Percentiles rank a stretch among this genome's conserved stretches.
phyloP scores from a whole-genome alignment of 1,140 invertebrate genomes.

The Patella vulgata region DNA sequence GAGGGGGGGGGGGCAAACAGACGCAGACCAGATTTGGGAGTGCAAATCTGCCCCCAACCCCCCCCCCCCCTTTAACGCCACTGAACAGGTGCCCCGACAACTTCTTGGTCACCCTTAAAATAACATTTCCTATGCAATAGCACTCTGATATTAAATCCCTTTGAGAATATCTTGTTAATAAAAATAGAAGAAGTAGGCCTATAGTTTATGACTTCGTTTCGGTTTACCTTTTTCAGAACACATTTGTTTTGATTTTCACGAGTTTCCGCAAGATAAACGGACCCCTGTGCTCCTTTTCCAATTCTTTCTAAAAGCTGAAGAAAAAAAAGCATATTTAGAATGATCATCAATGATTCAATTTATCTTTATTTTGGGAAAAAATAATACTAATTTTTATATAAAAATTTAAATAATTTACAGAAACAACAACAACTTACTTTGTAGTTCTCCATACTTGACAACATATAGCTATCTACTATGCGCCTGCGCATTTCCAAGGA shows the following conservation, averaged over 20 bases:
- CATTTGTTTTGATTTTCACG: conserved; percentile 42
- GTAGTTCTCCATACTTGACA: conserved; percentile 60
- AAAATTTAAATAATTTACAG: neutral
- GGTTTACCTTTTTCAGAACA: conserved; percentile 63
- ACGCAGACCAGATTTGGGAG: too few species aligned
- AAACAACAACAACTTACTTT: conserved; percentile 30
- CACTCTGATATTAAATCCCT: neutral
- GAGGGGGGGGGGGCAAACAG: too few species aligned
- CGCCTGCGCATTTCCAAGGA: conserved; percentile 42
- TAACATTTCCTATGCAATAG: neutral
- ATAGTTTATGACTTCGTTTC: too few species aligned
- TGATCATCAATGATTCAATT: neutral
- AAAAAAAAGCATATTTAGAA: conserved; percentile 1
- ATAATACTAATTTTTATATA: neutral
- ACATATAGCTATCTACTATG: conserved; percentile 44
- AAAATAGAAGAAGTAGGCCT: too few species aligned
- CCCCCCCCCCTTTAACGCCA: too few species aligned
- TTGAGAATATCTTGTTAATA: conserved; percentile 5
- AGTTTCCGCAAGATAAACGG: conserved; percentile 49
- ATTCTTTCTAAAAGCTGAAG: conserved; percentile 54
- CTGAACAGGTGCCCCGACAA: too few species aligned
- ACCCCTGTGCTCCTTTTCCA: conserved; percentile 55
- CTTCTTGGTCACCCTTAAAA: too few species aligned
- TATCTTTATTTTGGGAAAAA: neutral
- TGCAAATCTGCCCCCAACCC: too few species aligned